phyloP scores from a whole-genome alignment of 2,797 vertebrate species.

The Poliocrania exsul region DNA sequence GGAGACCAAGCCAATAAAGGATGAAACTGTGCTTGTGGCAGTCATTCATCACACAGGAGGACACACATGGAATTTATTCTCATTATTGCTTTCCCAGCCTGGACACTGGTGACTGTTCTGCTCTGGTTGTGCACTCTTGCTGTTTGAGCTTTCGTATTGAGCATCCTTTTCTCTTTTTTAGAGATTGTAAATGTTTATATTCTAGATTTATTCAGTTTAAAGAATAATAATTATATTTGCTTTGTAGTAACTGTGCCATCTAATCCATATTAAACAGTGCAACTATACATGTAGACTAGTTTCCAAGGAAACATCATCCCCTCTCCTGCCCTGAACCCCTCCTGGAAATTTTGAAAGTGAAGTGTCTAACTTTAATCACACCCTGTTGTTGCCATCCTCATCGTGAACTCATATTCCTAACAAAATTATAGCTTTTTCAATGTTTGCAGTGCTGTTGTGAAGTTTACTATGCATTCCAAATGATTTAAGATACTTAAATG shows the following conservation, averaged over 20 bases:
- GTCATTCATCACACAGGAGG: not conserved
- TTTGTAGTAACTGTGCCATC: constrained; percentile 24
- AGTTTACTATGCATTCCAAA: constrained; percentile 34
- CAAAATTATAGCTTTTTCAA: constrained; percentile 59
- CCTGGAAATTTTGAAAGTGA: constrained; percentile 8
- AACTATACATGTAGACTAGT: constrained; percentile 28
- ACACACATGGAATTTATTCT: not conserved
- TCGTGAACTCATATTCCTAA: not conserved
- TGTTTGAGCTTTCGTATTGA: not conserved
- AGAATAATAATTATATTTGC: constrained; percentile 55
- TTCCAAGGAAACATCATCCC: constrained; percentile 65
- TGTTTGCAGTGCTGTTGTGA: constrained; percentile 32
- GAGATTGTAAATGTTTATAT: constrained; percentile 39
- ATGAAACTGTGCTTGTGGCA: not conserved
- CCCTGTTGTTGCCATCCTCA: constrained; percentile 16
- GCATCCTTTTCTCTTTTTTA: constrained; percentile 4
- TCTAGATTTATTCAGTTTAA: constrained; percentile 63
- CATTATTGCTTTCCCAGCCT: not conserved
- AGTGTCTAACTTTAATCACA: constrained; percentile 16
- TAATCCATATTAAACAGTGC: constrained; percentile 51
- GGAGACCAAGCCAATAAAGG: not conserved
- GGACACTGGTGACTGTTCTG: not conserved
- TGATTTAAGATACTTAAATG: constrained; percentile 58
- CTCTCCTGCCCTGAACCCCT: not conserved
- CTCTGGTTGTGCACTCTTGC: not conserved